phyloP scores from a whole-genome alignment of 1,140 invertebrate species.

The Hesperophylax magnus region DNA sequence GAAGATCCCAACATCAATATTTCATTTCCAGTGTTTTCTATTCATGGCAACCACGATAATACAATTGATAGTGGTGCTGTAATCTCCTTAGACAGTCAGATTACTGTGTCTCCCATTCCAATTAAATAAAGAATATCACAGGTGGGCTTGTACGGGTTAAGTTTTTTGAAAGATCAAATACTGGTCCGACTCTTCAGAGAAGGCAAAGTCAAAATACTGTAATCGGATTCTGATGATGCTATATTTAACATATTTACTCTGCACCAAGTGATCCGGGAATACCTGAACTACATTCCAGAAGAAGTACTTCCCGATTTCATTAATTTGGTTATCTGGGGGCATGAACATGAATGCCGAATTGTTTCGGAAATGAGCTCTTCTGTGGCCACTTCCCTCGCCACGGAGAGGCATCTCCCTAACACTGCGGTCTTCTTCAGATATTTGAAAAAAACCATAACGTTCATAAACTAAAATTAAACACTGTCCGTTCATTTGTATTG shows the following conservation, averaged over 20 bases:
- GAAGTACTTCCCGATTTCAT: slow-evolving; percentile 88
- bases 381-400: slow-evolving; percentile 94
- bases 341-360: slow-evolving; percentile 96
- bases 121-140: slow-evolving; percentile 89
- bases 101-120: slow-evolving; percentile 88
- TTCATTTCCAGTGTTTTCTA: slow-evolving; percentile 89
- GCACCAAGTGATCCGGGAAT: slow-evolving; percentile 88
- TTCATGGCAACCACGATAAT: slow-evolving; percentile 98
- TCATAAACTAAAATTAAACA: slow-evolving; percentile 81
- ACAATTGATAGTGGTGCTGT: slow-evolving; percentile 81
- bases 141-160: slow-evolving; percentile 94
- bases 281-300: slow-evolving; percentile 90
- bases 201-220: slow-evolving; percentile 82
- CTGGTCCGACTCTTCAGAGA: slow-evolving; percentile 84
- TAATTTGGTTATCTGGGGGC: slow-evolving; percentile 96
- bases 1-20: slow-evolving; percentile 96
- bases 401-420: slow-evolving; percentile 89
- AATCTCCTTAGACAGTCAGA: slow-evolving; percentile 84
- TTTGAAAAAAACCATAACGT: slow-evolving; percentile 80
- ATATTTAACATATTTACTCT: slow-evolving; percentile 96
- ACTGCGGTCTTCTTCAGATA: slow-evolving; percentile 87
- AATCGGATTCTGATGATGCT: slow-evolving; percentile 76
- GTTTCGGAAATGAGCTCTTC: slow-evolving; percentile 88
- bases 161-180: slow-evolving; percentile 93
- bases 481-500: slow-evolving; percentile 90